phyloP scores from a whole-genome alignment of 2,888 invertebrate species.

The Parapristionchus giblindavisi region DNA sequence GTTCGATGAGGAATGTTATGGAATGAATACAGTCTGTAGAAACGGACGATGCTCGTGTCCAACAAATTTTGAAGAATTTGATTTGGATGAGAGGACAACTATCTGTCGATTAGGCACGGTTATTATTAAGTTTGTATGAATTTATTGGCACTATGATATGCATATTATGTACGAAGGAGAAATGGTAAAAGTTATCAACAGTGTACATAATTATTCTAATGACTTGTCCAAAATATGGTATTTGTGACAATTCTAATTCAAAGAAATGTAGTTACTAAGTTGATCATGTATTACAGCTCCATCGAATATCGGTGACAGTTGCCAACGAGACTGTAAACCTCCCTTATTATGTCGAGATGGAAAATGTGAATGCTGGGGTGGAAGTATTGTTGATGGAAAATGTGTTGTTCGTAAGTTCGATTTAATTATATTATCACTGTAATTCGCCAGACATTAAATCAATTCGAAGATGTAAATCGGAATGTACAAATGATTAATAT shows the following conservation, averaged over 20 bases:
- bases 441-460: background rate
- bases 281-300: constrained; percentile 69
- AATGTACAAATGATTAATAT: background rate
- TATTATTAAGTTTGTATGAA: background rate
- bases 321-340: constrained; percentile 69
- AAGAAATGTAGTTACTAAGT: too few species aligned
- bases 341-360: constrained; percentile 69
- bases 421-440: background rate
- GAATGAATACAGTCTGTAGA: constrained; percentile 68
- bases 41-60: constrained; percentile 68
- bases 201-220: too few species aligned
- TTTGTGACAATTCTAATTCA: too few species aligned
- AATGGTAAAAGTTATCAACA: too few species aligned
- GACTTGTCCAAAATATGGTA: too few species aligned
- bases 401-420: constrained; percentile 66
- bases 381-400: constrained; percentile 65
- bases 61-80: constrained; percentile 68
- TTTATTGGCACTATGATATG: background rate
- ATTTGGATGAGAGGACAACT: constrained; percentile 62
- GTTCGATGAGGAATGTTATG: constrained; percentile 70
- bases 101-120: constrained; percentile 66
- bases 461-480: background rate
- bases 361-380: constrained; percentile 69
- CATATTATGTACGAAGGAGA: too few species aligned
- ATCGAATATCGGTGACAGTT: constrained; percentile 65